Evolutionary conservation across 2,797 vertebrate species (phyloP), one percentile per base, ranked within the genome.

Genomic region (Linurgus olivaceus): DNA sequence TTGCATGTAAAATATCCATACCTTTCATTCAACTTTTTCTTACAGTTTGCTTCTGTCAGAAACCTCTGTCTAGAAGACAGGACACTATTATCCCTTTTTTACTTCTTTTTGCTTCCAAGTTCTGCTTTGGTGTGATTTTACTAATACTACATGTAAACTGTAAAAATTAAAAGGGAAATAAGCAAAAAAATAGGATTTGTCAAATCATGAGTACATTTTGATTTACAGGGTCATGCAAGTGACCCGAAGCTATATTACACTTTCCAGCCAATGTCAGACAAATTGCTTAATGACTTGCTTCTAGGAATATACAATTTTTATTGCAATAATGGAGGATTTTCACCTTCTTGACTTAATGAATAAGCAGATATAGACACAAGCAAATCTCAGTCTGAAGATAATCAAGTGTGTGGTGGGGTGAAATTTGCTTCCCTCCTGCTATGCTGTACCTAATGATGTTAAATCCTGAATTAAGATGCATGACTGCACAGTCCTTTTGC

Each of bases 391-490:
- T 54, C 61, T 80, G 75, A 85, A 79, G 57, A 83, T 71, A 90
- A 83, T 91, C 45, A 82, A 74, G 58, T n/a, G 29, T 65, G 35
- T 57, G 68, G 38, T 29, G 21, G 40, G 44, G 29, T 68, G 57
- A 93, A 91, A 90, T 93, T 87, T 14, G 1, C 65, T 89, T 84
- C 38, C 38, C 40, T 81, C 25, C 35, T 83, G 58, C 55, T 91
- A 42, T 58, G 52, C 47, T 59, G 25, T 38, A 59, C 58, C 81
- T 74, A 83, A 38, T 3, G 3, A 91, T 72, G 62, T 74, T 75
- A 84, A 89, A 88, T 88, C 92, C 70, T 51, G 71, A 91, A 88
- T 91, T 79, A 81, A 59, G 62, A 88, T 93, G 75, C 42, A 42
- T 73, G 71, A 35, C 79, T 92, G 51, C 63, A 31, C 33, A 79